Evolutionary conservation across 2,113 vertebrate species (phyloP).

Genomic region (Cranoglanis bouderius): DNA sequence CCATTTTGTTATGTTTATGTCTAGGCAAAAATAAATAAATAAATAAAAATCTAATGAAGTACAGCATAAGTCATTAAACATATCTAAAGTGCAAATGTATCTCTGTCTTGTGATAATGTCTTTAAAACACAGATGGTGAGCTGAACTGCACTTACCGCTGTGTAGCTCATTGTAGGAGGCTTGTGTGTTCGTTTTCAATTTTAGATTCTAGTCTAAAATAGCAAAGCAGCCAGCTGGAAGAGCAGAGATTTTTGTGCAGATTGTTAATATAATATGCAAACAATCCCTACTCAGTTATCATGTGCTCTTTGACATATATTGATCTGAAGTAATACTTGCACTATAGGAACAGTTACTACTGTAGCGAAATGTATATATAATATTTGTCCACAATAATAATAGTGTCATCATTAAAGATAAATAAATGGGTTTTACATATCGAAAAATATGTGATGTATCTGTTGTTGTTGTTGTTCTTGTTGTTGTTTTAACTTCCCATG

Average conservation of each 20-base stretch:
- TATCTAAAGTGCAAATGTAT: constrained; percentile 24
- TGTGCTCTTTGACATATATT: constrained; percentile 57
- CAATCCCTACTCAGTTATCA: constrained; percentile 31
- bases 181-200: constrained; percentile 10
- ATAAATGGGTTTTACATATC: constrained; percentile 53
- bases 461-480: neutral
- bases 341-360: constrained; percentile 67
- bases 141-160: neutral
- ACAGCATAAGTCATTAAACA: neutral
- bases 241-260: constrained; percentile 23
- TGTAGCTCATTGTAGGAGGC: constrained; percentile 12
- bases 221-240: constrained; percentile 4
- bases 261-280: constrained; percentile 47
- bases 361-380: constrained; percentile 73
- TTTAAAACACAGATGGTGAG: neutral
- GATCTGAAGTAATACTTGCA: constrained; percentile 62
- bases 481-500: too few species aligned
- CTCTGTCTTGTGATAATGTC: constrained; percentile 9
- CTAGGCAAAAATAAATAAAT: neutral
- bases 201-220: constrained; percentile 5
- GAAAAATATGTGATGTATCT: neutral
- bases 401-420: constrained; percentile 29
- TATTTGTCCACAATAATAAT: constrained; percentile 40
- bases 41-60: neutral
- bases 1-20: neutral